A percentile compares a stretch with the other conserved stretches of the same genome.
Conservation (phyloP, 2,113 vertebrate species). For the Gasterosteus aculeatus region DNA sequence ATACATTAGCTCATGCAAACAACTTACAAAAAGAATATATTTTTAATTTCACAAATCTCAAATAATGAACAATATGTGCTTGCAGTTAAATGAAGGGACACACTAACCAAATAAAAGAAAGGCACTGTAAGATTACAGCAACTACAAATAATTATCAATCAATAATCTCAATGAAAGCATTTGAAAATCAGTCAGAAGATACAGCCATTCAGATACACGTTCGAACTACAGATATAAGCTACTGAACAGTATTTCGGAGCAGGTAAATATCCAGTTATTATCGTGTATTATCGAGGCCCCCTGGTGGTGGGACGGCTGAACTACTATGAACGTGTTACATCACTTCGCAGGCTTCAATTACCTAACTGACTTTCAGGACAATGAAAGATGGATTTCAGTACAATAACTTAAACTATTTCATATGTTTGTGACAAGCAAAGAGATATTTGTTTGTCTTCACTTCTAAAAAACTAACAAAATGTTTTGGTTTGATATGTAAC, state of each 20-base stretch:
- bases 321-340: conserved; percentile 57
- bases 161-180: background rate
- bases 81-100: background rate
- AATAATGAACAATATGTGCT: background rate
- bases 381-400: background rate
- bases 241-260: background rate
- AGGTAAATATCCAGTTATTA: background rate
- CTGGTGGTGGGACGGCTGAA: conserved; percentile 44
- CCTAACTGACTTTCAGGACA: conserved; percentile 53
- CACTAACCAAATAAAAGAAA: background rate
- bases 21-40: background rate
- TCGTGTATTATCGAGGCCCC: conserved; percentile 3
- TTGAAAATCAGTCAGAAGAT: background rate
- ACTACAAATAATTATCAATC: background rate
- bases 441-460: fast-evolving
- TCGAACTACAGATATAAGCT: background rate
- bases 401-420: background rate
- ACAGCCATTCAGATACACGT: background rate
- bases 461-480: background rate
- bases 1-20: background rate
- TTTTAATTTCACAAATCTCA: background rate
- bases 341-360: conserved; percentile 51
- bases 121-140: background rate
- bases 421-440: background rate
- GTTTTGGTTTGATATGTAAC: too few relatives aligned